Evolutionary conservation across 2,113 vertebrate genomes (phyloP), one percentile per base, ranked within the genome.

Genomic region (Chaenogobius annularis): DNA sequence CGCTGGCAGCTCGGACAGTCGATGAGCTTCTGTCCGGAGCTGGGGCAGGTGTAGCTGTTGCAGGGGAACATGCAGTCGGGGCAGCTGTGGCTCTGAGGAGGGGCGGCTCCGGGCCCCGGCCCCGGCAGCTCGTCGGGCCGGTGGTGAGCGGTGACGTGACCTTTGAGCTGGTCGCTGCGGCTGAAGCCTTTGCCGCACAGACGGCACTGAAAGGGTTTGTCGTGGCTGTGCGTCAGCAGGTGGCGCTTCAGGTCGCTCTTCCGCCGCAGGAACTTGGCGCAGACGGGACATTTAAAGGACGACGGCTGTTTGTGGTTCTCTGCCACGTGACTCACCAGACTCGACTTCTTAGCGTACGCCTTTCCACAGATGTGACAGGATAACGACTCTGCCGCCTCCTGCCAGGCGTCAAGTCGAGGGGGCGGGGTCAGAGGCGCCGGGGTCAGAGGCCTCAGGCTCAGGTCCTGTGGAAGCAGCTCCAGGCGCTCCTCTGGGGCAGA

Each of bases 191-290:
- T 61, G 13, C 26, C 14, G 58, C 58, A 61, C 58, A 61, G 58
- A 14, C 14, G 14, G 8, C 58, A 61, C 7, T 15, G 13, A 14
- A 17, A 35, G 7, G 58, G 58, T 8, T 61, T 61, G 13, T 35
- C 14, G 7, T 35, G 23, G 23, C 14, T 61, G 58, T 61, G 58
- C 13, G 26, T 61, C 23, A 31, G 58, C 26, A 61, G 23, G 58
- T 61, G 58, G 13, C 58, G 58, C 23, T 61, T 61, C 58, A 61
- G 15, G 58, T 61, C 58, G 5, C 26, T 61, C 15, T 61, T 61
- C 0, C 58, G 23, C 5, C 58, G 58, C 14, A 31, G 23, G 26
- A 61, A 61, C 58, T 61, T 61, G 2, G 11, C 7, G 15, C 58
- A 61, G 26, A 61, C 26, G 5, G 26, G 58, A 35, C 58, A 61